A percentile compares a stretch with the other conserved stretches of the same genome.
Evolutionary conservation across 2,888 invertebrate genomes (phyloP).

Genomic region (Drosophila limbata): DNA sequence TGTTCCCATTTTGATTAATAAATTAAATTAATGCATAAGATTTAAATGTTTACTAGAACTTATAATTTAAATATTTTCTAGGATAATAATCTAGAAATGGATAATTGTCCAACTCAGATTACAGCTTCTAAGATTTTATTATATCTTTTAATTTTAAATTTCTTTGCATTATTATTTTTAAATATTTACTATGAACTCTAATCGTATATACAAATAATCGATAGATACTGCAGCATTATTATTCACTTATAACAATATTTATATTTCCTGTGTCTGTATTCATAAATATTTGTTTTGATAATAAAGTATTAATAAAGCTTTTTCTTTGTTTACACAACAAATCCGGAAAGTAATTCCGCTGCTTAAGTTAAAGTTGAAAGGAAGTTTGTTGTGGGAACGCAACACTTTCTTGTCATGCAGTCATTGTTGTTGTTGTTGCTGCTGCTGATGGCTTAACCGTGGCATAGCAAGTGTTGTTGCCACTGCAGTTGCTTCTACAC

Average conservation of each 20-base stretch:
- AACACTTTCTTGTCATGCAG: conserved; percentile 34
- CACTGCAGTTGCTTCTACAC: conserved; percentile 25
- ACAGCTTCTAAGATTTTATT: no score
- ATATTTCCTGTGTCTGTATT: not conserved
- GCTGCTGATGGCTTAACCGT: conserved; percentile 32
- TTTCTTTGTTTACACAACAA: not conserved
- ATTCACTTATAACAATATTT: not conserved
- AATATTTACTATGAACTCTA: not conserved
- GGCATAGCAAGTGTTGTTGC: conserved; percentile 27
- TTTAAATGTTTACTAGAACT: no score
- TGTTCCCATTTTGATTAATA: no score
- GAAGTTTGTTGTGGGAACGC: conserved; percentile 1
- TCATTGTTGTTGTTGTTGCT: conserved; percentile 8
- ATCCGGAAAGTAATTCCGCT: conserved; percentile 4
- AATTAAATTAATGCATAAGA: no score
- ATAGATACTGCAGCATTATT: not conserved
- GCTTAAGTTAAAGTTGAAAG: conserved; percentile 6
- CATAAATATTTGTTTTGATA: not conserved
- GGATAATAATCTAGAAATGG: no score
- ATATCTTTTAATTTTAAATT: no score
- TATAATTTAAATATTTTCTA: no score
- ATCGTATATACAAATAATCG: not conserved
- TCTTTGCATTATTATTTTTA: not conserved
- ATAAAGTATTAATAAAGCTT: not conserved
- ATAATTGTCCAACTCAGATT: no score